Evolutionary conservation across 2,797 vertebrate species (phyloP), one percentile per base, ranked within the genome.

Genomic region (Crypturellus tataupa): DNA sequence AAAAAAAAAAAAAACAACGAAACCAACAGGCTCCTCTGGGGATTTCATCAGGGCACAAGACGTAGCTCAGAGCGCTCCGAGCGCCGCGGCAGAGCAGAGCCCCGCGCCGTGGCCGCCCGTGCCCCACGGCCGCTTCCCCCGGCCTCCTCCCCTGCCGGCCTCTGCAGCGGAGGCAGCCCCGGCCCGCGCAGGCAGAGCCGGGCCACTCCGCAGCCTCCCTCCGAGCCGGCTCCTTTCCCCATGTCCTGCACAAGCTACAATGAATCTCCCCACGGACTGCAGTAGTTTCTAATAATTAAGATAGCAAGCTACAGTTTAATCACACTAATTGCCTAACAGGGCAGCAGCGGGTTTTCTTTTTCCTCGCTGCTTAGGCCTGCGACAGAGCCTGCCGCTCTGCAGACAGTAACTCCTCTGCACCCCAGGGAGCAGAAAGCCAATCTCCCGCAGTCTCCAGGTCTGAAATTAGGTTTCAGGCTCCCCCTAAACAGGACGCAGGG

Each of bases 11-110:
- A 18, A 44, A 44, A 44, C 42, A 44, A 44, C 42, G 42, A 44
- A 44, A 44, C 42, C 42, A 44, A 44, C 15, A 49, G 25, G 85
- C 47, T 44, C 10, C 42, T 94, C 93, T 95, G 90, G 90, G 12
- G 69, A 93, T 97, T 97, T 96, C 92, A 78, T 80, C 94, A 92
- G 4, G 27, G 91, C 90, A 96, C 89, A 97, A 97, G 97, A 98
- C 69, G 44, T 98, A 97, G 98, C 98, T 98, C 84, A 97, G 92
- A 98, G 98, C 97, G 93, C 97, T 8, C 37, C 37, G 37, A 39
- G 37, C 37, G 37, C 37, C 37, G 37, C 37, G 37, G 37, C 37
- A 39, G 37, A 39, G 37, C 37, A 95, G 68, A 94, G 97, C 97
- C 91, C 97, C 97, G 95, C 97, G 94, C 40, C 16, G 42, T 15